Evolutionary conservation across 2,888 invertebrate genomes (phyloP).

Genomic region (Apotomis turbidana): DNA sequence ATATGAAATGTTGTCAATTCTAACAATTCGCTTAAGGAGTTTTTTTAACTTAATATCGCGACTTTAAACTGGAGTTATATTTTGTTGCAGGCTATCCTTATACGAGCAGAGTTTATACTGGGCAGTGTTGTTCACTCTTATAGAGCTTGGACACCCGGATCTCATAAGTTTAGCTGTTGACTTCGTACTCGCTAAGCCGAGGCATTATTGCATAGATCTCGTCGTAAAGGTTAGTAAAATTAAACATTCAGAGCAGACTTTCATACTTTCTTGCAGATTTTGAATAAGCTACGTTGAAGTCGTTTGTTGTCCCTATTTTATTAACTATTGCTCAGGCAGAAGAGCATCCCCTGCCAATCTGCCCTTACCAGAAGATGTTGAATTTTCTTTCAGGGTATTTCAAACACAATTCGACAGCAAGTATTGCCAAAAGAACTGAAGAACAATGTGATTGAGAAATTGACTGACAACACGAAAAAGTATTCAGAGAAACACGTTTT

Average conservation of each 20-base stretch:
- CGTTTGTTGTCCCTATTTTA: too few species aligned
- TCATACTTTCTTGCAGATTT: too few species aligned
- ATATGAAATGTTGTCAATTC: too few species aligned
- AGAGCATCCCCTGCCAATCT: neutral
- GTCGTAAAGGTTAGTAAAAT: conserved; percentile 67
- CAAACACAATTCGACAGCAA: conserved; percentile 65
- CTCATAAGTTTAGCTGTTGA: conserved; percentile 71
- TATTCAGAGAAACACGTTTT: conserved; percentile 70
- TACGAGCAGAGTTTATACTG: conserved; percentile 78
- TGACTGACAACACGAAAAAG: conserved; percentile 66
- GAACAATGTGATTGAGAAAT: conserved; percentile 67
- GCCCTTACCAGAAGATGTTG: neutral
- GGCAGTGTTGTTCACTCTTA: conserved; percentile 71
- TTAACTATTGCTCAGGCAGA: too few species aligned
- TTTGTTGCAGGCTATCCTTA: conserved; percentile 69
- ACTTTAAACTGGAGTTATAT: neutral
- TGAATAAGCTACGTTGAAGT: too few species aligned
- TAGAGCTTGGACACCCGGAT: conserved; percentile 72
- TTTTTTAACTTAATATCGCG: neutral
- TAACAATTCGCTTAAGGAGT: neutral
- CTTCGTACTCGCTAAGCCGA: conserved; percentile 65
- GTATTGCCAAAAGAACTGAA: conserved; percentile 74
- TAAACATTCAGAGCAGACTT: too few species aligned
- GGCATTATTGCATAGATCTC: conserved; percentile 73
- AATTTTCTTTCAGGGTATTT: conserved; percentile 66